Percentiles rank a stretch among this genome's conserved stretches.
phyloP scores from a whole-genome alignment of 1,140 invertebrate genomes.

The Trachymyrmex septentrionalis region DNA sequence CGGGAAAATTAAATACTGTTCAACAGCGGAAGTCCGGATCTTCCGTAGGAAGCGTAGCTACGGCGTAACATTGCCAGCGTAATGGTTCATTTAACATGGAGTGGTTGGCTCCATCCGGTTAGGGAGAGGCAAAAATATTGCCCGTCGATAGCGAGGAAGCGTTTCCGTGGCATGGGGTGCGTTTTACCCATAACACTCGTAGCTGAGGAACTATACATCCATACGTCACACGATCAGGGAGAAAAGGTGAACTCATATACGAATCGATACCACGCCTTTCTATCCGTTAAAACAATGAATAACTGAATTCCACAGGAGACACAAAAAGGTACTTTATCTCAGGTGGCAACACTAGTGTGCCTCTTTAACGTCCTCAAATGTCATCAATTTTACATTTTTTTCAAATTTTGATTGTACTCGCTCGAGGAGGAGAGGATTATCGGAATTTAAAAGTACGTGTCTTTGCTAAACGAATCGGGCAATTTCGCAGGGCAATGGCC shows the following conservation, averaged over 20 bases:
- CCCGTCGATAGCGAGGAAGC: constrained; percentile 64
- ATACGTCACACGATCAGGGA: not conserved
- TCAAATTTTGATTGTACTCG: not conserved
- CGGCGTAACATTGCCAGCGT: constrained; percentile 63
- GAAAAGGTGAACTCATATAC: constrained; percentile 15
- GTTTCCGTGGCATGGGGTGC: constrained; percentile 53
- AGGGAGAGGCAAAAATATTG: constrained; percentile 74
- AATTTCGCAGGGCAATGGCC: constrained; percentile 52
- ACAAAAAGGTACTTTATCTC: not conserved
- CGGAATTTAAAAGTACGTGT: constrained; percentile 7
- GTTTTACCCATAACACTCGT: constrained; percentile 59
- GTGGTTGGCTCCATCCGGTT: constrained; percentile 71
- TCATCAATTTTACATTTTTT: not conserved
- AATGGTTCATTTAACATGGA: constrained; percentile 74
- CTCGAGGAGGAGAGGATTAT: not conserved
- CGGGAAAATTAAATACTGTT: constrained; percentile 70
- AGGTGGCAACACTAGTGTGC: not conserved
- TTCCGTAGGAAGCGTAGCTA: constrained; percentile 67
- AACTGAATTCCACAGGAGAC: not conserved
- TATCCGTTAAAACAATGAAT: constrained; percentile 45
- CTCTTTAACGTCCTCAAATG: not conserved
- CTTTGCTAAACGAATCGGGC: constrained; percentile 44
- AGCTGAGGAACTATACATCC: constrained; percentile 18
- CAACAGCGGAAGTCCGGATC: constrained; percentile 71
- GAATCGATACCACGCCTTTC: constrained; percentile 33